Evolutionary conservation across 2,113 vertebrate species (phyloP), one percentile per base, ranked within the genome.

Genomic region (Diglossa brunneiventris): DNA sequence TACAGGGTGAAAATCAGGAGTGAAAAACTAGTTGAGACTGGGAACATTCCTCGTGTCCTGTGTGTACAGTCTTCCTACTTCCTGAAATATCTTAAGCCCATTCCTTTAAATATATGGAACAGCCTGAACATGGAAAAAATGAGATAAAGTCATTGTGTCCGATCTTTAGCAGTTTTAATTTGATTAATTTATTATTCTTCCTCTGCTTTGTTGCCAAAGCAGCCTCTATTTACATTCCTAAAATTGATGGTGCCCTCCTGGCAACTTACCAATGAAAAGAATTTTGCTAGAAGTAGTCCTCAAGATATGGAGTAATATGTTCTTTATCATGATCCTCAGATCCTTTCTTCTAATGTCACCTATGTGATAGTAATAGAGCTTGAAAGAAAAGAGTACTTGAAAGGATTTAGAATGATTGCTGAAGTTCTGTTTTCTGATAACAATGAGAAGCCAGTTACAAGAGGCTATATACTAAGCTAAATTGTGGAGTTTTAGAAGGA

Each of bases 71-170:
- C 15, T n/a, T 92, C 20, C 5, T 78, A 2, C 22, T 70, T 90
- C 44, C 19, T 93, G 24, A 64, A 69, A 16, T 55, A 30, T 7
- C 7, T 49, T 52, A 66, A 77, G 8, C 19, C 5, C 8, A 1
- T 64, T 67, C 9, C 23, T 92, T 90, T 53, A 27, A 28, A 67
- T 8, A 3, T 35, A 6, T 5, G 2, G 30, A 85, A 47, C 9
- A 19, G 41, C 9, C 14, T 76, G 31, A 75, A 64, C 5, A 16
- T 4, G 16, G 16, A 26, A 17, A 33, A 61, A 68, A 30, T 11
- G 4, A 20, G 12, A 58, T 33, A 49, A 37, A 67, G 14, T 22
- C 0, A 15, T 11, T n/a, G 3, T 52, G 17, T 61, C 10, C 1
- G 4, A 15, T 73, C 90, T 66, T 59, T 50, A 27, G 42, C 50